phyloP scores from a whole-genome alignment of 2,113 vertebrate genomes.

The Eulemur rufifrons region DNA sequence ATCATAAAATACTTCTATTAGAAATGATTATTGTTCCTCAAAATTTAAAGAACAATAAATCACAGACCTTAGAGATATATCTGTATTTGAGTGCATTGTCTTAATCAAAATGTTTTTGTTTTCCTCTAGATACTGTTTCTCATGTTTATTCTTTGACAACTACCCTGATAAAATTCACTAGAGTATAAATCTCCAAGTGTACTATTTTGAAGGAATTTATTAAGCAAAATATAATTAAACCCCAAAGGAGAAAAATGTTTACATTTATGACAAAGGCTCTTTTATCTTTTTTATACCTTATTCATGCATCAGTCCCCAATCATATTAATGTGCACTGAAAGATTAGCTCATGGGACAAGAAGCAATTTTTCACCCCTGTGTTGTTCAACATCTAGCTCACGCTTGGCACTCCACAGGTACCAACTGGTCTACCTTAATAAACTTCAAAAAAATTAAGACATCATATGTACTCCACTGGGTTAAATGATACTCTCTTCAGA shows the following conservation, averaged over 20 bases:
- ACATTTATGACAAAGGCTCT: constrained; percentile 12
- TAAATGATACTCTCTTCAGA: constrained; percentile 22
- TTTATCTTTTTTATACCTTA: constrained; percentile 26
- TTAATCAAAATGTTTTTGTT: constrained; percentile 40
- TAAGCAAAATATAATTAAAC: constrained; percentile 66
- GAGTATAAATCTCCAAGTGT: constrained; percentile 40
- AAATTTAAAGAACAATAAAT: constrained; percentile 44
- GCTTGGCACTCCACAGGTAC: background rate
- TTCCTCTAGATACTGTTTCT: constrained; percentile 5
- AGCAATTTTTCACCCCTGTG: background rate
- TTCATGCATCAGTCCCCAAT: background rate
- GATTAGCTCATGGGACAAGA: background rate
- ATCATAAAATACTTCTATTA: background rate
- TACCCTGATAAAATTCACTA: constrained; percentile 52
- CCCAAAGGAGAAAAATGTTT: constrained; percentile 26
- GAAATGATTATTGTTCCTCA: background rate
- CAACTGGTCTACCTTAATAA: constrained; percentile 23
- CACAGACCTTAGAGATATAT: background rate
- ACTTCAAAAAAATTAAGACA: constrained; percentile 45
- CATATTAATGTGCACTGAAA: background rate
- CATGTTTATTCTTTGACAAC: constrained; percentile 46
- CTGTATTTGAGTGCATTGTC: background rate
- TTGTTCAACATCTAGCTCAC: background rate
- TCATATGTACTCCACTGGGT: background rate
- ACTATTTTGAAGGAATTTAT: constrained; percentile 49